Evolutionary conservation across 30 jellyfish, hydroid and myxozoan species (phyloP), one percentile per base, ranked within the genome.

Genomic region (Clytia hemisphaerica): DNA sequence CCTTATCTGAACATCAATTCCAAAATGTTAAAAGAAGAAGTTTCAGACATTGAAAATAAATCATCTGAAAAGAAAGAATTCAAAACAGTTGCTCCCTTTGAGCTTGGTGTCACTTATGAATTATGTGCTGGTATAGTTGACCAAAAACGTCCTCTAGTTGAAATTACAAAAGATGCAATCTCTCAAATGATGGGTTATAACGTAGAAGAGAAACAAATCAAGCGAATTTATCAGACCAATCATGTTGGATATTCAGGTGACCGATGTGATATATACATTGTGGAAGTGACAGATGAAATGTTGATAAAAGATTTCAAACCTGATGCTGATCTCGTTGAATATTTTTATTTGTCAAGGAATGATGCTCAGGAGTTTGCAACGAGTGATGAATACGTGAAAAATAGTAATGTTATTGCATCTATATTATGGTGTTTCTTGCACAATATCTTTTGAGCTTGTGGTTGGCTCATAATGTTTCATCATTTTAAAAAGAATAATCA

Each of bases 381-480:
- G 47, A 84, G 73, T 45, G 61, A 58, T 6, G 61, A 73, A 51
- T 51, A 63, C 27, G 82, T 92, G 2, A 91, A 83, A 69, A 78
- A 92, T 0, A 42, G 94, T 7, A 66, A 87, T 19, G 58, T 78
- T 21, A 75, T 82, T 0, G 83, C 99, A 2, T 95, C 95, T 1
- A 71, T 91, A 35, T 61, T 90, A 77, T 91, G 99, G 99, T 91
- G 66, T 69, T 82, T 83, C n/a, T n/a, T n/a, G n/a, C n/a, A n/a
- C n/a, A n/a, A n/a, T n/a, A n/a, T n/a, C n/a, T n/a, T n/a, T n/a
- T n/a, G n/a, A n/a, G n/a, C n/a, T n/a, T n/a, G n/a, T n/a, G n/a
- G n/a, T n/a, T n/a, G n/a, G n/a, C n/a, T n/a, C n/a, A n/a, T n/a
- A n/a, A n/a, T n/a, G n/a, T n/a, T n/a, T n/a, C n/a, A n/a, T n/a